Conservation (phyloP, 2,888 invertebrate species). For the Hydrotaea diabolus region DNA sequence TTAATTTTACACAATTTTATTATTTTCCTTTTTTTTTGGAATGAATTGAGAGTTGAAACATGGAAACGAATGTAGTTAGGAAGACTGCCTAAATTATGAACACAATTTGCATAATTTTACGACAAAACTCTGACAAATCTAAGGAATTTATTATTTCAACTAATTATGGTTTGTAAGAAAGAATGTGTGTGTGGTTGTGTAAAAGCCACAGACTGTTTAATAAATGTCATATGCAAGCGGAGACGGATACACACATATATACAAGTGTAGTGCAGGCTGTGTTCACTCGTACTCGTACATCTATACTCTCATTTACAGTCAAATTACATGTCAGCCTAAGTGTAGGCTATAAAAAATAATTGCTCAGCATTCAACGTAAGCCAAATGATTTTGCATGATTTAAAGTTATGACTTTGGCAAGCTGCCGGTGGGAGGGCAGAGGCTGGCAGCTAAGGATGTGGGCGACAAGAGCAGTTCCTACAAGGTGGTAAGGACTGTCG, state of each 20-base stretch:
- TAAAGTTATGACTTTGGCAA: slow-evolving; percentile 13
- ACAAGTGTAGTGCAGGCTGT: background rate
- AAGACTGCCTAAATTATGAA: background rate
- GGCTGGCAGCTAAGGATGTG: background rate
- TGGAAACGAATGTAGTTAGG: background rate
- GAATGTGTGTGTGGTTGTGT: background rate
- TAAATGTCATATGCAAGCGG: background rate
- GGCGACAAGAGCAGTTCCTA: background rate
- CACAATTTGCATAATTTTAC: background rate
- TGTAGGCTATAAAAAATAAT: slow-evolving; percentile 28
- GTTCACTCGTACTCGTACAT: background rate
- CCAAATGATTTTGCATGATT: slow-evolving; percentile 3
- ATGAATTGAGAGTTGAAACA: background rate
- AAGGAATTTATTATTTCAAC: background rate
- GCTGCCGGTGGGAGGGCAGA: background rate
- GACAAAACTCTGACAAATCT: background rate
- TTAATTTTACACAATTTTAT: background rate
- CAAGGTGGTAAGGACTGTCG: background rate
- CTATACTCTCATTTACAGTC: background rate
- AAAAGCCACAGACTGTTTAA: background rate
- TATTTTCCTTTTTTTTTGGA: background rate
- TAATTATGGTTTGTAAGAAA: slow-evolving; percentile 3
- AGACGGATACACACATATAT: background rate
- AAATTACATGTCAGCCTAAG: slow-evolving; percentile 3
- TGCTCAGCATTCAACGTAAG: background rate